Percentiles rank a stretch among this genome's conserved stretches.
Evolutionary conservation across 2,113 vertebrate genomes (phyloP).

Genomic region (Helogale parvula): DNA sequence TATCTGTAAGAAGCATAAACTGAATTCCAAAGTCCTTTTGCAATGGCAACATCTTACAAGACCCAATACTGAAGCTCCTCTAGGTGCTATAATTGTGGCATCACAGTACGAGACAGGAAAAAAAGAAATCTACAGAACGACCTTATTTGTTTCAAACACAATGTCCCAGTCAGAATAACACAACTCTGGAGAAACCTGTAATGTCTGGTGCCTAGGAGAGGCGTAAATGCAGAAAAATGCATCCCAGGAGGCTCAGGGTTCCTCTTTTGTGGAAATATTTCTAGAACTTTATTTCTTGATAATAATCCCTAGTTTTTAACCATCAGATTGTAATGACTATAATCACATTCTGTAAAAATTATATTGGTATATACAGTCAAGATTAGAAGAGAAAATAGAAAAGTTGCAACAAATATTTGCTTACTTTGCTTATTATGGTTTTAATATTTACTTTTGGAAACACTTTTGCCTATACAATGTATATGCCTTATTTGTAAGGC

Average conservation of each 20-base stretch:
- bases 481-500: not conserved
- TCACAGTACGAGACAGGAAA: not conserved
- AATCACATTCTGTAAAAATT: not conserved
- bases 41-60: not conserved
- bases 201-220: not conserved
- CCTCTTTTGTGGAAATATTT: not conserved
- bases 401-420: not conserved
- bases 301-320: conserved; percentile 21
- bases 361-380: not conserved
- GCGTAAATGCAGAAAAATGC: not conserved
- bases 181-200: not conserved
- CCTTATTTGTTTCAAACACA: not conserved
- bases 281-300: not conserved
- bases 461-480: not conserved
- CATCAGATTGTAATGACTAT: not conserved
- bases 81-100: not conserved
- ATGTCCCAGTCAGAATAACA: not conserved
- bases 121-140: not conserved
- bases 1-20: not conserved
- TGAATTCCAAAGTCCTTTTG: not conserved
- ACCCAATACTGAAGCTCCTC: not conserved
- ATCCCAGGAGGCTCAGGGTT: not conserved
- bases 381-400: not conserved
- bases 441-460: not conserved
- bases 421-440: not conserved